These are phyloP conservation scores for Patella depressa DNA, from an alignment of 2,888 invertebrate genomes.

Conservation along the genomic window DNA sequence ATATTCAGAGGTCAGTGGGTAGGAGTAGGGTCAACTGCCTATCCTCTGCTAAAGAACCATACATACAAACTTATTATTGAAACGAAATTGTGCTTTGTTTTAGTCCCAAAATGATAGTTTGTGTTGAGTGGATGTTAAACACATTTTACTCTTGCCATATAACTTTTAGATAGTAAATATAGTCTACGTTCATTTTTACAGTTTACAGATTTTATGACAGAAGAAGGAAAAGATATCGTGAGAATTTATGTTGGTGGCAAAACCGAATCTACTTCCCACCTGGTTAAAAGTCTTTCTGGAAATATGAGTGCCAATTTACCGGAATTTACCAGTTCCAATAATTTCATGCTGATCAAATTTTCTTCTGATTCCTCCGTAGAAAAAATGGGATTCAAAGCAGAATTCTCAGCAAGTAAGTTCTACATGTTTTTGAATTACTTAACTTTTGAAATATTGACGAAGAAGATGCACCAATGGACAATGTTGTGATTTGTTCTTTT, in stretches of 20 bases:
- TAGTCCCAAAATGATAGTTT: too few relatives aligned
- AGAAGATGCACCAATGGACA: too few relatives aligned
- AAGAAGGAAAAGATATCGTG: conserved; percentile 95
- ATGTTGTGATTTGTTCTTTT: too few relatives aligned
- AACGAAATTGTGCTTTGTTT: too few relatives aligned
- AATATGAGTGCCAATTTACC: conserved; percentile 13
- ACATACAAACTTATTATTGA: too few relatives aligned
- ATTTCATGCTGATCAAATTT: conserved; percentile 98
- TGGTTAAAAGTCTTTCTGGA: conserved; percentile 89
- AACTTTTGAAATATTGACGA: too few relatives aligned
- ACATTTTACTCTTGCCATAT: too few relatives aligned
- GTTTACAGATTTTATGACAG: conserved; percentile 98
- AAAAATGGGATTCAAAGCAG: conserved; percentile 84
- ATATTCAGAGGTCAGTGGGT: too few relatives aligned
- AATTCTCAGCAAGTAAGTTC: conserved; percentile 61
- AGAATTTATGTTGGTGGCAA: conserved; percentile 95
- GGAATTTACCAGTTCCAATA: conserved; percentile 89
- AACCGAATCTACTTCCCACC: conserved; percentile 82
- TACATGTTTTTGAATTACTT: too few relatives aligned
- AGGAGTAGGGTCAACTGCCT: too few relatives aligned
- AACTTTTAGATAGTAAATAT: neutral
- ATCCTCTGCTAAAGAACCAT: too few relatives aligned
- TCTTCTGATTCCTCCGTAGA: conserved; percentile 94
- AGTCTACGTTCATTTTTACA: conserved; percentile 65
- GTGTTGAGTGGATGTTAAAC: too few relatives aligned